Evolutionary conservation across 2,888 invertebrate genomes (phyloP), one percentile per base, ranked within the genome.

Genomic region (Dasypolia templi): DNA sequence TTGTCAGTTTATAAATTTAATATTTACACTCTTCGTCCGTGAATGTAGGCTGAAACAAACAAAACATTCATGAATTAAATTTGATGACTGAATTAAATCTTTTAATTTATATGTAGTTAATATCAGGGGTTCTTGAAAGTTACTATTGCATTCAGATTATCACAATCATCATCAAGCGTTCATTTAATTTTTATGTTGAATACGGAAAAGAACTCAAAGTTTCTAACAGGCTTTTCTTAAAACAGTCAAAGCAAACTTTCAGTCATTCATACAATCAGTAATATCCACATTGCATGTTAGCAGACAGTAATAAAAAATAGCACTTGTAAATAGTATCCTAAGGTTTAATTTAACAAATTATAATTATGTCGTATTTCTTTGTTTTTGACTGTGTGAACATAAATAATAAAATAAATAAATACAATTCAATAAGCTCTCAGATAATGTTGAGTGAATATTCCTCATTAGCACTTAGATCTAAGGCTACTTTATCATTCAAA

Each of bases 41-140:
- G 95, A 51, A 95, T 95, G 90, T 91, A 94, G 39, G 93, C 95
- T 95, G 94, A 59, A 94, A 95, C 86, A 92, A 89, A 81, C 66
- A 46, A 63, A 75, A 58, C 9, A 53, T 6, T 12, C 6, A 58
- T 75, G 69, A 75, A 42, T 53, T 35, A 0, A 17, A 35, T 63
- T 64, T 32, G 1, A 42, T 46, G 1, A 29, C 19, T 26, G 3
- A 32, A 39, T 32, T 12, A 9, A 17, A 42, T 49, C 0, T 12
- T 26, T 58, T 26, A 0, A 29, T 51, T 74, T 9, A 2, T 17
- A 5, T 17, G 7, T 3, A 17, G 3, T 26, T 26, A 17, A 22
- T 59, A 22, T 2, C 3, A 42, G 22, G 17, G 0, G 5, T 56
- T 35, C 5, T 5, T 32, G 12, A n/a, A 32, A 42, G 19, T 2